Conservation (phyloP, 2,113 vertebrate species). For the Typhlomys cinereus region DNA sequence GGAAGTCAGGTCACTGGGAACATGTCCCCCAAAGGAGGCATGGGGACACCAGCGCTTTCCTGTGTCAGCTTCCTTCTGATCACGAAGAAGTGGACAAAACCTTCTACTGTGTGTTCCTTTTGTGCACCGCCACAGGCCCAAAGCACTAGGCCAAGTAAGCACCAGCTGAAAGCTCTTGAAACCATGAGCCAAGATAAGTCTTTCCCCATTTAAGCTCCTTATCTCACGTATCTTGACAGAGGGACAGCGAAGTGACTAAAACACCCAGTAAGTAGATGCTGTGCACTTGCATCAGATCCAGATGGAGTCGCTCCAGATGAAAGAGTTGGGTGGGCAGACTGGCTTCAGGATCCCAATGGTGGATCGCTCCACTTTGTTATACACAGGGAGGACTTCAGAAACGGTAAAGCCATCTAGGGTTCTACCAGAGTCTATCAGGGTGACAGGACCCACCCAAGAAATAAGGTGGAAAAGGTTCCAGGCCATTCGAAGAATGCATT, state of each 20-base stretch:
- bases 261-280: not conserved
- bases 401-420: not conserved
- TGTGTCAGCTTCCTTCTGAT: not conserved
- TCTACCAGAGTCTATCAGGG: not conserved
- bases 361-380: not conserved
- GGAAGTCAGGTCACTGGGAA: not conserved
- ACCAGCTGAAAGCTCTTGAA: not conserved
- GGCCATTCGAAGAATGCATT: not conserved
- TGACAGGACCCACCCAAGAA: constrained; percentile 25
- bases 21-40: not conserved
- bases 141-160: not conserved
- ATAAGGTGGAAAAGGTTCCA: constrained; percentile 2
- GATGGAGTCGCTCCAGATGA: not conserved
- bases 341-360: not conserved
- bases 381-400: not conserved
- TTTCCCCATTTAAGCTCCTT: too few relatives aligned
- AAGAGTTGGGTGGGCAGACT: not conserved
- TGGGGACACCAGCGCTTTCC: not conserved
- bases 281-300: accelerated
- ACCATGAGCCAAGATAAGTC: not conserved
- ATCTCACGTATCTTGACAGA: not conserved
- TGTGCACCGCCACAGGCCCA: not conserved
- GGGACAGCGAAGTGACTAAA: not conserved
- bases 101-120: not conserved
- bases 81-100: not conserved